phyloP scores from a whole-genome alignment of 1,140 invertebrate genomes.

The Euglossa dilemma region DNA sequence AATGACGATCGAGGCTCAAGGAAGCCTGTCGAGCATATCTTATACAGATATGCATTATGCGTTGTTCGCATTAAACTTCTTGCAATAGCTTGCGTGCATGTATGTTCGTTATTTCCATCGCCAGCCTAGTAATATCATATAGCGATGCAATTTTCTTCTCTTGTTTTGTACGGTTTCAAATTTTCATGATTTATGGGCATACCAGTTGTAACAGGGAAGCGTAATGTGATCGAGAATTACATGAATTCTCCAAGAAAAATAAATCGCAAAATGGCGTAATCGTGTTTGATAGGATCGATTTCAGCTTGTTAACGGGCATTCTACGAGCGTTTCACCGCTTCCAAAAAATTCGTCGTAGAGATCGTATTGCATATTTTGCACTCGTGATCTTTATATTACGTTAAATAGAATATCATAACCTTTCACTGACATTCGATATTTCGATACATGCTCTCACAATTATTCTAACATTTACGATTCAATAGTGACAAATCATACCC shows the following conservation, averaged over 20 bases:
- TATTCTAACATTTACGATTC: background rate
- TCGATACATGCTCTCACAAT: background rate
- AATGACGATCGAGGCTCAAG: constrained; percentile 54
- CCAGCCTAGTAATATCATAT: constrained; percentile 34
- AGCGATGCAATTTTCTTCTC: constrained; percentile 5
- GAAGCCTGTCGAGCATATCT: constrained; percentile 43
- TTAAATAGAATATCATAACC: background rate
- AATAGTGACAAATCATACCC: background rate
- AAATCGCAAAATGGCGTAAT: background rate
- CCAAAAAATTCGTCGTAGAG: too few species aligned
- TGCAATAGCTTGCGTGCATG: constrained; percentile 18
- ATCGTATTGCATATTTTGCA: too few species aligned
- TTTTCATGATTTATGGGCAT: constrained; percentile 21
- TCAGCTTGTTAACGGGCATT: too few species aligned
- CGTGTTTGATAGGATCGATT: background rate
- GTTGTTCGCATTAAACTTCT: constrained; percentile 54
- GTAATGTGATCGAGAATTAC: background rate
- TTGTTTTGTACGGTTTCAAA: background rate
- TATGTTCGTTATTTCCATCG: background rate
- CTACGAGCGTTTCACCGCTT: too few species aligned
- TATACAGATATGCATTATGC: constrained; percentile 47
- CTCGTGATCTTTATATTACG: background rate
- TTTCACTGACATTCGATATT: background rate
- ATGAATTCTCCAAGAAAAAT: background rate
- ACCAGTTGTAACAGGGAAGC: background rate